Base-by-base conservation (phyloP, 2,113 vertebrate genomes). In the Trogon surrucura region DNA sequence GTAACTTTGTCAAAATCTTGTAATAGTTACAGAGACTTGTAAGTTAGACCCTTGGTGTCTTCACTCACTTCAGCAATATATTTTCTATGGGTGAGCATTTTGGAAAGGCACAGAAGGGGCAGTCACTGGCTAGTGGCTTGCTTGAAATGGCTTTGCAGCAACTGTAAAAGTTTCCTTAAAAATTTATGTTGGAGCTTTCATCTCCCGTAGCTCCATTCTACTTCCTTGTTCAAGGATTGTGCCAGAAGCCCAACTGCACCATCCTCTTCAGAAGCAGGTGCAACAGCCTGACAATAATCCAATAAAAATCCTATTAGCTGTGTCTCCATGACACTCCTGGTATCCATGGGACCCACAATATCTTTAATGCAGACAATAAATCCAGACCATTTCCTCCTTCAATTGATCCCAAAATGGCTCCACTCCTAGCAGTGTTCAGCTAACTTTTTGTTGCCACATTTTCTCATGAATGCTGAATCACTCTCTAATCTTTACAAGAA, bases 331-430 rank as follows among this genome's bases (percentile, higher is more conserved):
- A 97, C 97, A 96, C 88, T 97, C 94, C 77, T 82, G 91, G 95
- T 97, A 97, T 98, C 97, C 96, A 97, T 95, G 97, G 97, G 97
- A 97, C 96, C 88, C 94, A 97, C 98, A 98, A 96, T 93, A 97
- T 96, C 96, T 98, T 98, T 98, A 98, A 98, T 97, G 96, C 89
- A 95, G 94, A 95, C 97, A 96, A 98, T 98, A 98, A 98, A 98
- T 98, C 96, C 95, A 96, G 93, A 94, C 96, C 85, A 94, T 97
- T 98, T 98, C 97, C 96, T 98, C 92, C 89, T 65, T 56, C 97
- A 97, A 91, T 97, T 96, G 93, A 95, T 98, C 97, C 97, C 97
- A 94, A 97, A 91, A 96, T 98, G 97, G 96, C 95, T 97, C 88
- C 92, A 96, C 81, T 97, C 93, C 90, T 83, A 96, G 71, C 61